Conservation (phyloP, 2,797 vertebrate genomes). For the Gadopsis marmoratus region DNA sequence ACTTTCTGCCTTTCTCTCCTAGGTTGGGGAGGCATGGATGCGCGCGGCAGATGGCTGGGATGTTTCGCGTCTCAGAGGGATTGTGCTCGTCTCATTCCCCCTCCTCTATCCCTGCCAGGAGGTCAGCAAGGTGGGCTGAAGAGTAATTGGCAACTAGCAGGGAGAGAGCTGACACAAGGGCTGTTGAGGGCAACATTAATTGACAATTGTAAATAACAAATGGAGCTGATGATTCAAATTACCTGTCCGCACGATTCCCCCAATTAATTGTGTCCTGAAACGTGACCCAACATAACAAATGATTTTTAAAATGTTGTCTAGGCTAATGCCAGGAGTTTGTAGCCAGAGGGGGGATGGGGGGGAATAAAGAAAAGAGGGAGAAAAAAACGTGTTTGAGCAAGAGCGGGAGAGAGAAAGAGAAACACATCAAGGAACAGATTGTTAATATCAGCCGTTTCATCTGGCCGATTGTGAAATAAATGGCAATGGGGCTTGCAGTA, state of each 20-base stretch:
- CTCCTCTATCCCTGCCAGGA: constrained; percentile 75
- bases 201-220: constrained; percentile 90
- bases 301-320: constrained; percentile 59
- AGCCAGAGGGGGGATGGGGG: not conserved
- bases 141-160: constrained; percentile 87
- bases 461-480: constrained; percentile 90
- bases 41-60: constrained; percentile 84
- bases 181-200: constrained; percentile 81
- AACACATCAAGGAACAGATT: constrained; percentile 89
- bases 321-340: constrained; percentile 64
- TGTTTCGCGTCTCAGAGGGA: constrained; percentile 80
- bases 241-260: constrained; percentile 82
- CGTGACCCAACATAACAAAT: constrained; percentile 84
- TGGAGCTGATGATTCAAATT: constrained; percentile 84
- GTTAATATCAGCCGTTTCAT: constrained; percentile 91
- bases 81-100: constrained; percentile 71
- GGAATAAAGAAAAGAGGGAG: not conserved
- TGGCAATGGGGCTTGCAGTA: constrained; percentile 90
- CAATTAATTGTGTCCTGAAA: constrained; percentile 86
- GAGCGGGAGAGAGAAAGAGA: constrained; percentile 54
- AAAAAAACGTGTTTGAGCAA: constrained; percentile 31
- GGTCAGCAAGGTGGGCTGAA: constrained; percentile 87
- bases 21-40: constrained; percentile 64
- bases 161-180: constrained; percentile 75
- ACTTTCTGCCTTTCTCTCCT: constrained; percentile 47